phyloP scores from a whole-genome alignment of 2,797 vertebrate genomes.

The Scomberomorus guttatus region DNA sequence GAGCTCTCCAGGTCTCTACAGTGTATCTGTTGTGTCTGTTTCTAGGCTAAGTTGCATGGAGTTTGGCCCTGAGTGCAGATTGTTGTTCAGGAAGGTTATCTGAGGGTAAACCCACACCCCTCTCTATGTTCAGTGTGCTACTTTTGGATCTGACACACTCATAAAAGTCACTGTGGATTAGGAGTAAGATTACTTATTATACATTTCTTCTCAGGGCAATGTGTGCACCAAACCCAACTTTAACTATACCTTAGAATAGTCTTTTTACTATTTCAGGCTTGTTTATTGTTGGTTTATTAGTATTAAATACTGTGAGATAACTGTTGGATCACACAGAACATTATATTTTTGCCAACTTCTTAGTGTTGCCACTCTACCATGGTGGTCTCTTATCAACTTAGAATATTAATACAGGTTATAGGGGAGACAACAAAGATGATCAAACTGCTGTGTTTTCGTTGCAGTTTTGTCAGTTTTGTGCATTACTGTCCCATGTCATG shows the following conservation, averaged over 20 bases:
- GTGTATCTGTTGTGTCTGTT: slow-evolving; percentile 52
- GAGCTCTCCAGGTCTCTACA: slow-evolving; percentile 21
- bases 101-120: slow-evolving; percentile 29
- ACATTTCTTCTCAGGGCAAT: not conserved
- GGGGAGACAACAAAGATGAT: slow-evolving; percentile 32
- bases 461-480: slow-evolving; percentile 46
- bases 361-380: slow-evolving; percentile 1
- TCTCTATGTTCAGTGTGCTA: not conserved
- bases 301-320: slow-evolving; percentile 14
- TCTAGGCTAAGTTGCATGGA: not conserved
- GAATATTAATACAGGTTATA: slow-evolving; percentile 20
- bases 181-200: not conserved
- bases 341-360: slow-evolving; percentile 22
- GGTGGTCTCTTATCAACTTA: slow-evolving; percentile 11
- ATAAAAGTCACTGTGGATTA: slow-evolving; percentile 42
- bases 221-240: slow-evolving; percentile 1
- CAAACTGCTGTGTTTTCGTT: slow-evolving; percentile 36
- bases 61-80: slow-evolving; percentile 23
- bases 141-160: slow-evolving; percentile 43
- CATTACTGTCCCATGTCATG: slow-evolving; percentile 43
- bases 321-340: slow-evolving; percentile 9
- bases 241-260: not conserved
- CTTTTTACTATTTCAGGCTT: slow-evolving; percentile 14
- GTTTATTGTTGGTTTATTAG: slow-evolving; percentile 21
- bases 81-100: slow-evolving; percentile 49